Evolutionary conservation across 2,797 vertebrate genomes (phyloP).

Genomic region (Lutjanus argentimaculatus): DNA sequence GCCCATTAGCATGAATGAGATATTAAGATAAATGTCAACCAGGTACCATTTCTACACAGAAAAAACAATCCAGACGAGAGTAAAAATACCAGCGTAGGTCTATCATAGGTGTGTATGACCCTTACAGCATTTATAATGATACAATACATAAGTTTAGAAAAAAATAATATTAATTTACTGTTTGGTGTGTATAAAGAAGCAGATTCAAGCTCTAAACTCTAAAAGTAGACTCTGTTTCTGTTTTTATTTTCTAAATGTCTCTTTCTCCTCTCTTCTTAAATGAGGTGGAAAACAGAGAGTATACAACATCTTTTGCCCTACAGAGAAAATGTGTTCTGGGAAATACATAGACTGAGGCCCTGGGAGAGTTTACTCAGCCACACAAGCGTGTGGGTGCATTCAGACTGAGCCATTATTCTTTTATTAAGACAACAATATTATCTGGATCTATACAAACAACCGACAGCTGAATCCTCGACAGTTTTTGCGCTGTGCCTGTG

Average conservation of each 20-base stretch:
- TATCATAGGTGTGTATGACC: not conserved
- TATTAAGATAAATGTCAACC: not conserved
- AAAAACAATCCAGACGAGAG: too few species aligned
- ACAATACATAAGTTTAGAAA: not conserved
- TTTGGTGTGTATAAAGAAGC: not conserved
- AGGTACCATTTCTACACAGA: not conserved
- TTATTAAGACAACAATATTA: conserved; percentile 48
- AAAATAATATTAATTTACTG: not conserved
- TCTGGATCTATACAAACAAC: conserved; percentile 41
- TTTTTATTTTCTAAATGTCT: not conserved
- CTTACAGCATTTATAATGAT: not conserved
- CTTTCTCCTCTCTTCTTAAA: not conserved
- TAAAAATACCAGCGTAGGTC: not conserved
- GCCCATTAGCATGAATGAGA: not conserved
- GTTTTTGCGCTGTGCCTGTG: conserved; percentile 31
- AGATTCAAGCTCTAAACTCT: not conserved
- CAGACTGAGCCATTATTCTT: conserved; percentile 43
- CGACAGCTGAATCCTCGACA: conserved; percentile 27
- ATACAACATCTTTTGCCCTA: not conserved
- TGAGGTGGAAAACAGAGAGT: not conserved
- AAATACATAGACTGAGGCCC: not conserved
- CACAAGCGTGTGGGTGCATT: conserved; percentile 5
- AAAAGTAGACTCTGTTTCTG: not conserved
- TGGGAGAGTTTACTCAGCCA: conserved; percentile 31
- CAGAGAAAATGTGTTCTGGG: not conserved